A percentile compares a stretch with the other conserved stretches of the same genome.
phyloP scores from a whole-genome alignment of 2,888 invertebrate genomes.

The Monochamus alternatus region DNA sequence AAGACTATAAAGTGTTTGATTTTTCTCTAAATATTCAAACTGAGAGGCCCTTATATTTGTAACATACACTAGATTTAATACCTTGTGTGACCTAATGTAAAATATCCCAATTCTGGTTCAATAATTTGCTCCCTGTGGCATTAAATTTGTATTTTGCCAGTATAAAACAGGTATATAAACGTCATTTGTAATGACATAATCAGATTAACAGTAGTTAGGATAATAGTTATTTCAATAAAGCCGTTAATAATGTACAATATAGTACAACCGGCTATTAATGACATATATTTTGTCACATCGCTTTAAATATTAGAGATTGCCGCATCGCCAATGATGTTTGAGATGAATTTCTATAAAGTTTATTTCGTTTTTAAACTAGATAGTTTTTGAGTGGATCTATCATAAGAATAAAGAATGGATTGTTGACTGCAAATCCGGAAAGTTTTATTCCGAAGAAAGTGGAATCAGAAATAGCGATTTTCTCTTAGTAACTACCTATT shows the following conservation, averaged over 20 bases:
- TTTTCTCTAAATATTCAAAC: too few relatives aligned
- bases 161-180: neutral
- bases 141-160: neutral
- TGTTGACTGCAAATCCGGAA: too few relatives aligned
- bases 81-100: too few relatives aligned
- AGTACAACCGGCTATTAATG: neutral
- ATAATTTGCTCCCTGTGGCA: neutral
- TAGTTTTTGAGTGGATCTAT: too few relatives aligned
- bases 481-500: conserved; percentile 17
- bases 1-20: too few relatives aligned
- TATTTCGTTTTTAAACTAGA: too few relatives aligned
- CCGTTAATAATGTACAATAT: neutral
- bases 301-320: too few relatives aligned
- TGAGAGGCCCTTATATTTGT: too few relatives aligned
- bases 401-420: too few relatives aligned
- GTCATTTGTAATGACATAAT: conserved; percentile 1
- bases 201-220: neutral
- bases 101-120: neutral
- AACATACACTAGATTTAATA: too few relatives aligned
- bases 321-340: too few relatives aligned
- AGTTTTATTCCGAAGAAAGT: neutral
- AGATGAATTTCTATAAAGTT: too few relatives aligned
- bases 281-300: neutral
- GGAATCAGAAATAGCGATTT: conserved; percentile 15
- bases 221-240: neutral